Evolutionary conservation across 1,140 invertebrate genomes (phyloP).

Genomic region (Euglossa dilemma): DNA sequence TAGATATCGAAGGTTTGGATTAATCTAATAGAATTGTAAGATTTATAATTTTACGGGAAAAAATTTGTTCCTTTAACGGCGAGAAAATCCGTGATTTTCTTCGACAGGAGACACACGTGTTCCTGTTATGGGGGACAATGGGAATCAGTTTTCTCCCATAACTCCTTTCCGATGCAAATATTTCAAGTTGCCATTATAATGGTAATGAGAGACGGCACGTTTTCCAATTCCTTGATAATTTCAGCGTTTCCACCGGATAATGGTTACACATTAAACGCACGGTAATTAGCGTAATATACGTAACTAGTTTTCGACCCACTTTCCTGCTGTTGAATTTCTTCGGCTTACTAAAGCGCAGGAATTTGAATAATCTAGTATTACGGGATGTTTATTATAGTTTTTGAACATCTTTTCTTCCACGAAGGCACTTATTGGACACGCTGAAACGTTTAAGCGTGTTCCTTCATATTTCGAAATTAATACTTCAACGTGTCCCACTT

Average conservation of each 20-base stretch:
- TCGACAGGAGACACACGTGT: not conserved
- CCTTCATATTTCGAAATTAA: not conserved
- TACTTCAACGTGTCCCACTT: not conserved
- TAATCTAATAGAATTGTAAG: not conserved
- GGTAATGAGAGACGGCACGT: slow-evolving; percentile 2
- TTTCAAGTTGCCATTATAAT: not conserved
- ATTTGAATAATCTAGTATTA: slow-evolving; percentile 3
- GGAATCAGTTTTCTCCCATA: not conserved
- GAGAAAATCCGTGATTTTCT: not conserved
- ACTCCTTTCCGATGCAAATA: not conserved
- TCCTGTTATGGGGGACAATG: not conserved
- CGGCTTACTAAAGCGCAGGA: not conserved
- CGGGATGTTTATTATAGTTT: not conserved
- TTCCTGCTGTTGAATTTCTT: slow-evolving; percentile 29
- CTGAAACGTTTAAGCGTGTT: not conserved
- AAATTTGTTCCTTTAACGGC: not conserved
- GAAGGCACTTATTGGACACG: not conserved
- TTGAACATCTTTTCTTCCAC: not conserved
- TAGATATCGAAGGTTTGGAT: too few species aligned
- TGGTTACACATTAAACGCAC: not conserved
- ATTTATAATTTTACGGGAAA: not conserved
- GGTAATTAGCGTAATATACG: slow-evolving; percentile 37
- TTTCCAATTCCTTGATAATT: slow-evolving; percentile 1
- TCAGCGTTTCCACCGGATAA: not conserved
- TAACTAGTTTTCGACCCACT: slow-evolving; percentile 42